phyloP scores from a whole-genome alignment of 2,888 invertebrate genomes.

The Diogma glabrata region DNA sequence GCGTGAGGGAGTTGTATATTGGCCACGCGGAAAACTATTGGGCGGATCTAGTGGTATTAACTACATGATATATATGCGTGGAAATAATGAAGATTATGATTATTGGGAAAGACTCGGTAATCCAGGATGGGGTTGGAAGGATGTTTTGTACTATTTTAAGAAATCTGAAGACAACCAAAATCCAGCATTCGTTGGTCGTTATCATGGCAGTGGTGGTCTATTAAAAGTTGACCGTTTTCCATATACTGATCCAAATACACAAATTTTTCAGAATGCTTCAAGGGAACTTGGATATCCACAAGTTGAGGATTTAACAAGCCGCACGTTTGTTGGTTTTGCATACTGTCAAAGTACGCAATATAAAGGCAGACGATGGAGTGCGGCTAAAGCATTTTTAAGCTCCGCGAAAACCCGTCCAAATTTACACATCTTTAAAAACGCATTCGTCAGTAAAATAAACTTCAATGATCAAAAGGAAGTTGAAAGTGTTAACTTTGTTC shows the following conservation, averaged over 20 bases:
- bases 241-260: constrained; percentile 34
- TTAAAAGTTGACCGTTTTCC: constrained; percentile 45
- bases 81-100: constrained; percentile 49
- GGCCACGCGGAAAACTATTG: constrained; percentile 48
- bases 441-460: constrained; percentile 16
- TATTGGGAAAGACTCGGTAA: constrained; percentile 39
- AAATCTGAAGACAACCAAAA: constrained; percentile 55
- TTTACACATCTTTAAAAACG: constrained; percentile 24
- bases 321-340: constrained; percentile 53
- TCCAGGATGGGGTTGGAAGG: constrained; percentile 55
- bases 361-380: constrained; percentile 56
- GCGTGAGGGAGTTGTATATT: too few relatives aligned
- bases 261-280: constrained; percentile 51
- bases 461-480: constrained; percentile 10
- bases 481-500: constrained; percentile 12
- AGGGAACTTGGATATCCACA: constrained; percentile 49
- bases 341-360: constrained; percentile 53
- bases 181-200: constrained; percentile 39
- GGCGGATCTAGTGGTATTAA: constrained; percentile 55
- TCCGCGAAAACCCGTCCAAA: constrained; percentile 29
- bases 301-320: constrained; percentile 50
- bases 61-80: constrained; percentile 52
- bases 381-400: constrained; percentile 56
- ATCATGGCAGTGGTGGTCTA: constrained; percentile 48
- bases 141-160: constrained; percentile 54